Conservation (phyloP, 2,797 vertebrate species). For the Leucoraja ocellata region DNA sequence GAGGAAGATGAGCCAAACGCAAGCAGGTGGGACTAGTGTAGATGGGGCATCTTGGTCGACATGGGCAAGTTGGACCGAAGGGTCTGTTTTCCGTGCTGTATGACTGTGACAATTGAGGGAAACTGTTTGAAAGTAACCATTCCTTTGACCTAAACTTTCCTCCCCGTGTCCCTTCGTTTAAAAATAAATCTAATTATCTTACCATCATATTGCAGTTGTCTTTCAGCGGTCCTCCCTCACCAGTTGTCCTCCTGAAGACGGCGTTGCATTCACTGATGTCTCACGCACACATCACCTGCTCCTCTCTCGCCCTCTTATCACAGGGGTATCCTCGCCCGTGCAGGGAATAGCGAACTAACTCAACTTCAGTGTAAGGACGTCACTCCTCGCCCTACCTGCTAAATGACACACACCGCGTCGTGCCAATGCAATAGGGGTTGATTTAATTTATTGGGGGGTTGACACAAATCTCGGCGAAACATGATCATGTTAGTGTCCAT, state of each 20-base stretch:
- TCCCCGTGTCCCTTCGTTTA: neutral
- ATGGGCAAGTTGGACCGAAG: too few relatives aligned
- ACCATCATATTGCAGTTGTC: conserved; percentile 13
- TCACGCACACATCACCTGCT: neutral
- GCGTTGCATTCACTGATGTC: neutral
- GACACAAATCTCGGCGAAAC: neutral
- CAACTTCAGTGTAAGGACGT: neutral
- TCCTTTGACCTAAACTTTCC: neutral
- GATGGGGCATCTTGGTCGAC: too few relatives aligned
- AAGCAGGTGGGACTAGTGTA: too few relatives aligned
- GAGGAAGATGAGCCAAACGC: too few relatives aligned
- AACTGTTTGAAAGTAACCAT: neutral
- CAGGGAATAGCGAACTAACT: neutral
- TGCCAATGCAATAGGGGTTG: neutral
- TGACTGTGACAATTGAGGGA: neutral
- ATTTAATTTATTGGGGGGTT: neutral
- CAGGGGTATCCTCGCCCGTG: neutral
- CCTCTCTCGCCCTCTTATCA: neutral
- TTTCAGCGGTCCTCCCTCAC: neutral
- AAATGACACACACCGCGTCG: neutral
- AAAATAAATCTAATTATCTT: neutral
- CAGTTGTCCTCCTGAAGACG: neutral
- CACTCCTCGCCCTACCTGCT: neutral
- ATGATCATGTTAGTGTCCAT: neutral
- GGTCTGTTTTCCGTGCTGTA: too few relatives aligned